These are phyloP conservation scores for Ifrita kowaldi DNA, from an alignment of 2,113 vertebrate genomes.

Conservation along the genomic window DNA sequence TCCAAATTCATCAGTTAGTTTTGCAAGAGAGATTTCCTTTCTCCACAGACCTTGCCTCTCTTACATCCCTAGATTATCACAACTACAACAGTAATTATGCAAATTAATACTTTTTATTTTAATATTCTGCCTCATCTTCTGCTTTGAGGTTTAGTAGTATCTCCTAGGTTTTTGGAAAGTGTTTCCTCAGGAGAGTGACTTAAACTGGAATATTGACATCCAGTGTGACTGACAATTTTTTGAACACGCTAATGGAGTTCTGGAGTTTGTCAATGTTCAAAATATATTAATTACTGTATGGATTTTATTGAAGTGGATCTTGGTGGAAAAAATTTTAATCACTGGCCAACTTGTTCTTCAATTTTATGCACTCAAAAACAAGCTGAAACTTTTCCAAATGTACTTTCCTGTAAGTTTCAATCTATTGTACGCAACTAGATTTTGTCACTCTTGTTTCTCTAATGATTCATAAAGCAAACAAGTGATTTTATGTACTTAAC, in stretches of 20 bases:
- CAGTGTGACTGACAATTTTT: neutral
- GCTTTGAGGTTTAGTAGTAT: neutral
- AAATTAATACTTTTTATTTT: neutral
- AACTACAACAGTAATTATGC: neutral
- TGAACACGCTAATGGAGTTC: neutral
- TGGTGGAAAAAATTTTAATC: neutral
- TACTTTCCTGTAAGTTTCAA: neutral
- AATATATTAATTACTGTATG: neutral
- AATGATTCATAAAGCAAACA: neutral
- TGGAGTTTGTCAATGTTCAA: neutral
- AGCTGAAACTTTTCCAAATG: neutral
- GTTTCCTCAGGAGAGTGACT: neutral
- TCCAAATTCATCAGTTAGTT: neutral
- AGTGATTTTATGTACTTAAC: neutral
- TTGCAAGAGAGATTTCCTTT: neutral
- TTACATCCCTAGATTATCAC: neutral
- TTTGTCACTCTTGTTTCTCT: neutral
- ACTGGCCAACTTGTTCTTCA: neutral
- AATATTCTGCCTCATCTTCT: neutral
- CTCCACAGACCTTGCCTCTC: neutral
- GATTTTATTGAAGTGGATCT: neutral
- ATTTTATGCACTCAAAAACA: neutral
- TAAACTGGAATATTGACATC: neutral
- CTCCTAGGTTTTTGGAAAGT: neutral
- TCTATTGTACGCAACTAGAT: neutral